phyloP scores from a whole-genome alignment of 1,140 invertebrate genomes.

The Tetragonula clypearis region DNA sequence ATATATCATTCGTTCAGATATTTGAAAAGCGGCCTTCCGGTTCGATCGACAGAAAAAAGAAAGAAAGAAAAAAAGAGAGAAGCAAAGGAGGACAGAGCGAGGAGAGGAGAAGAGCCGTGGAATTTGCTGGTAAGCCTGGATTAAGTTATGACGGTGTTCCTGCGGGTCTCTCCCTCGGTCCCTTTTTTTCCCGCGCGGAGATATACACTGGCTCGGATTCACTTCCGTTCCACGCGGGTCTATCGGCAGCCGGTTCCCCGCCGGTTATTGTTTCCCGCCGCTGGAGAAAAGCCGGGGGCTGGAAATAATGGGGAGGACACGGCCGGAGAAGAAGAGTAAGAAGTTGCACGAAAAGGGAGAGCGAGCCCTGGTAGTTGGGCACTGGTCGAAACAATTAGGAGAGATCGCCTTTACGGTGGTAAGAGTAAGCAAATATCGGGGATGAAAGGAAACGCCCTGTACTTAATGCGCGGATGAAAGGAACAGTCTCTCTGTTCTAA shows the following conservation, averaged over 20 bases:
- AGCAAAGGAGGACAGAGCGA: too few relatives aligned
- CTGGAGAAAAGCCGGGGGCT: not conserved
- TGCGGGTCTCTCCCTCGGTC: not conserved
- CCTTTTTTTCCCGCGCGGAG: conserved; percentile 9
- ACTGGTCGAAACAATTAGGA: conserved; percentile 46
- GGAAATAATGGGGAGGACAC: conserved; percentile 51
- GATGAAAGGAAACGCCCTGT: conserved; percentile 16
- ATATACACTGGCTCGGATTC: conserved; percentile 46
- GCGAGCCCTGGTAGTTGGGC: not conserved
- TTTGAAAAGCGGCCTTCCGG: conserved; percentile 28
- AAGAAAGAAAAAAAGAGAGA: not conserved
- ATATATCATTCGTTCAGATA: not conserved
- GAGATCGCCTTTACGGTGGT: not conserved
- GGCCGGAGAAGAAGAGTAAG: conserved; percentile 9
- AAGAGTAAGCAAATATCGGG: conserved; percentile 41
- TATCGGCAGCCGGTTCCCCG: conserved; percentile 7
- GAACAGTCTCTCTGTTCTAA: conserved; percentile 12
- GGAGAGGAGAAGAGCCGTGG: conserved; percentile 20
- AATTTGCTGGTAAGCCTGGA: conserved; percentile 63
- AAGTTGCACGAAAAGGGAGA: not conserved
- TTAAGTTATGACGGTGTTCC: conserved; percentile 66
- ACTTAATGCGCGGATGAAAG: conserved; percentile 34
- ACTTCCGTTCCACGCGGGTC: conserved; percentile 15
- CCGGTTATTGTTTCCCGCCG: conserved; percentile 39
- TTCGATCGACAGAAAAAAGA: conserved; percentile 17